Evolutionary conservation across 2,113 vertebrate species (phyloP), one percentile per base, ranked within the genome.

Genomic region (Eurystomus gularis): DNA sequence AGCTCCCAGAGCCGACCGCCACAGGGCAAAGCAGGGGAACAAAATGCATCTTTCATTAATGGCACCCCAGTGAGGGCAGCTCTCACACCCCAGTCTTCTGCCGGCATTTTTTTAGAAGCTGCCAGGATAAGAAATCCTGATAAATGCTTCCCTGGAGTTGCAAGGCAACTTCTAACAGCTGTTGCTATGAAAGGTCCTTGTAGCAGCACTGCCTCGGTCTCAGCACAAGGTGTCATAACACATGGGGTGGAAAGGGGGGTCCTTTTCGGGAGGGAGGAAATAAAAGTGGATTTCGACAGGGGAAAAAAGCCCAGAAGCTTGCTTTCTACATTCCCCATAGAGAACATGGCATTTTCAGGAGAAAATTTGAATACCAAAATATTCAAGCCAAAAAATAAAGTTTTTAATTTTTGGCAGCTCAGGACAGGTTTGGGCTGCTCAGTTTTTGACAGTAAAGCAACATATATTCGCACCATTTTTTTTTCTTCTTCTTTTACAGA

Each of bases 361-460:
- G 71, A 86, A 91, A 91, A 88, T 81, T 11, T 92, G 93, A 94
- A 94, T 78, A 86, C 48, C 35, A 91, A 94, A 92, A 86, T 88
- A 91, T 84, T 92, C 70, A 3, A 94, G 91, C 21, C 42, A 94
- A 94, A 96, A 88, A 86, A 93, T 72, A 85, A 93, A 93, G 64
- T 58, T 97, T 94, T 94, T 95, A 86, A 94, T 89, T 95, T 91
- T 82, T 97, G 95, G 89, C 93, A 96, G 83, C 81, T 91, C 61
- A 65, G 93, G 89, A 93, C 86, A 93, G 83, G 89, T 97, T 96
- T 96, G 42, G 86, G 77, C 93, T 96, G 96, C 93, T 97, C 96
- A 95, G 73, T 96, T 96, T 97, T 94, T 96, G 94, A 96, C 95
- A 96, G 96, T 79, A 91, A 97, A 95, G 86, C 69, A 96, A 96